A percentile compares a stretch with the other conserved stretches of the same genome.
These are phyloP conservation scores for Thunnus maccoyii DNA, from an alignment of 2,113 vertebrate genomes.

Conservation along the genomic window DNA sequence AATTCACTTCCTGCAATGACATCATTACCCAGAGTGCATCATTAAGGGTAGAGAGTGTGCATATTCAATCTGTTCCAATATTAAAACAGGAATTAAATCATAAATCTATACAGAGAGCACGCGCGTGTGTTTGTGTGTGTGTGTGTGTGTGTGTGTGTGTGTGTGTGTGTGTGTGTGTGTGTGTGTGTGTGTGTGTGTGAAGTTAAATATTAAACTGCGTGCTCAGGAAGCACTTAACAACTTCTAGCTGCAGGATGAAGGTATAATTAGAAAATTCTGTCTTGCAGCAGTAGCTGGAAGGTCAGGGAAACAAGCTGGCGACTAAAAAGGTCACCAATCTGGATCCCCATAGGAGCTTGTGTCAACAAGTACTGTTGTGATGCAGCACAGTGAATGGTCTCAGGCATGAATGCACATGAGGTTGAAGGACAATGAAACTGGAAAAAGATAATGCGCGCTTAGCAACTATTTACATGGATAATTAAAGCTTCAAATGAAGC, in stretches of 20 bases:
- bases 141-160: not conserved
- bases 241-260: constrained; percentile 21
- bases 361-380: constrained; percentile 15
- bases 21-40: constrained; percentile 59
- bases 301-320: constrained; percentile 35
- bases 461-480: constrained; percentile 30
- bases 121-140: constrained; percentile 17
- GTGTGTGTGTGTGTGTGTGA: constrained; percentile 11
- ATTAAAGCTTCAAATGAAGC: constrained; percentile 44
- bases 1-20: constrained; percentile 45
- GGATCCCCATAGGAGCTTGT: not conserved
- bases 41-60: constrained; percentile 47
- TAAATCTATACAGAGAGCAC: constrained; percentile 54
- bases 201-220: constrained; percentile 46
- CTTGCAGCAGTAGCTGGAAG: constrained; percentile 26
- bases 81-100: constrained; percentile 69
- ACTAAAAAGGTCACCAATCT: constrained; percentile 54
- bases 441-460: constrained; percentile 8
- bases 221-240: constrained; percentile 62
- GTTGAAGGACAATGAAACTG: not conserved
- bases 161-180: constrained; percentile 6
- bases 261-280: constrained; percentile 50
- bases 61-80: constrained; percentile 62
- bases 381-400: not conserved
- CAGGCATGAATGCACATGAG: not conserved